These are phyloP conservation scores for Caenorhabditis latens DNA, from an alignment of 1,140 invertebrate genomes.

Conservation along the genomic window DNA sequence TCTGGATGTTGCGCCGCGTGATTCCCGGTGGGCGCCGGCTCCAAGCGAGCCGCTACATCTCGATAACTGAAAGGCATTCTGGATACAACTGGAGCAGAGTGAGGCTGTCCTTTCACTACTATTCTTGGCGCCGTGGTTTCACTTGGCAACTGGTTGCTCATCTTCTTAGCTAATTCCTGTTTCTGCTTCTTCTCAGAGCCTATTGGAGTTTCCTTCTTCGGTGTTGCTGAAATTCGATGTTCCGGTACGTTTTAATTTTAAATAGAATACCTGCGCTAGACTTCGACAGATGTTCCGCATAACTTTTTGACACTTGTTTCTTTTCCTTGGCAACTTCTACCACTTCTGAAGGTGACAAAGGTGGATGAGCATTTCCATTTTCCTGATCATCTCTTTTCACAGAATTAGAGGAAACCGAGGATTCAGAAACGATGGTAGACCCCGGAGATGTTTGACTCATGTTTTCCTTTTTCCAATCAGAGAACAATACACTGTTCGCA, in stretches of 20 bases:
- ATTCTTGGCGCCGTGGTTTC: background rate
- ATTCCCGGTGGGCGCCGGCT: background rate
- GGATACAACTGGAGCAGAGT: conserved; percentile 53
- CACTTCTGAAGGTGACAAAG: conserved; percentile 27
- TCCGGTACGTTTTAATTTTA: background rate
- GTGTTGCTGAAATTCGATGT: background rate
- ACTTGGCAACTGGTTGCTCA: background rate
- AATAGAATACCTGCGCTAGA: background rate
- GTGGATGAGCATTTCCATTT: background rate
- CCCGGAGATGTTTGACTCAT: conserved; percentile 17
- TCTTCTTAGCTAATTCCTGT: conserved; percentile 18
- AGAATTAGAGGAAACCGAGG: background rate
- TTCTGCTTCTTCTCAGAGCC: conserved; percentile 26
- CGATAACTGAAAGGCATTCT: conserved; percentile 59
- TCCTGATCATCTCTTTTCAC: background rate
- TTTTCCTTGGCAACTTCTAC: conserved; percentile 26
- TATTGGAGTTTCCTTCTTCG: background rate
- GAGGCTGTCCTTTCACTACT: conserved; percentile 30
- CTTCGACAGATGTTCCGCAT: conserved; percentile 38
- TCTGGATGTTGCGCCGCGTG: background rate
- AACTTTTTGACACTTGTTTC: conserved; percentile 20
- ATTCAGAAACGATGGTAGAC: conserved; percentile 25
- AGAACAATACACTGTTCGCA: conserved; percentile 4
- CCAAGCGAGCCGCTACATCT: conserved; percentile 54
- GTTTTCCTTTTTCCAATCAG: conserved; percentile 43